A percentile compares a stretch with the other conserved stretches of the same genome.
Conservation (phyloP, 1,140 invertebrate species). For the Euura saliciscinereae region DNA sequence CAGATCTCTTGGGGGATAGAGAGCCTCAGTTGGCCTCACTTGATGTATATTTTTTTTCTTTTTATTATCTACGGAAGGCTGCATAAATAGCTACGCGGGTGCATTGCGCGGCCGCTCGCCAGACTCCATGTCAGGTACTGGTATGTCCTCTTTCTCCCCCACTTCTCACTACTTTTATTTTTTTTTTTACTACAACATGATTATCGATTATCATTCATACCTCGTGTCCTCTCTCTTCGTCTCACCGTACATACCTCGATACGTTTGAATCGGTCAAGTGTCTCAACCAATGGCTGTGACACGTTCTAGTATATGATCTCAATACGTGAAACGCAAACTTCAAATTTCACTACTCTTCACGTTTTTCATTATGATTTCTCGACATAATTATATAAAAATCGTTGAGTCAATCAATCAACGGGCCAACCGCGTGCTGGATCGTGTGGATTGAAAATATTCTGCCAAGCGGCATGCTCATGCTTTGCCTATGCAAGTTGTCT, state of each 20-base stretch:
- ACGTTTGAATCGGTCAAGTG: not conserved
- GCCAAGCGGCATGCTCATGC: no score
- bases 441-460: no score
- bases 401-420: no score
- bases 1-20: conserved; percentile 36
- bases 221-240: conserved; percentile 4
- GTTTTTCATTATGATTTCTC: not conserved
- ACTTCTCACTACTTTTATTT: conserved; percentile 11
- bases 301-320: not conserved
- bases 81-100: conserved; percentile 77
- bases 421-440: no score
- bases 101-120: conserved; percentile 74
- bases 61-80: conserved; percentile 61
- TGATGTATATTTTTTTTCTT: conserved; percentile 57
- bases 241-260: not conserved
- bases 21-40: conserved; percentile 45
- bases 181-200: not conserved
- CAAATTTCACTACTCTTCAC: not conserved
- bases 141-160: conserved; percentile 55
- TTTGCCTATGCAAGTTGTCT: no score
- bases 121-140: conserved; percentile 77
- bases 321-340: not conserved
- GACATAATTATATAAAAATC: not conserved
- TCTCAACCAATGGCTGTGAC: not conserved
- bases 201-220: conserved; percentile 6